Evolutionary conservation across 1,140 invertebrate species (phyloP).

Genomic region (Plodia interpunctella): DNA sequence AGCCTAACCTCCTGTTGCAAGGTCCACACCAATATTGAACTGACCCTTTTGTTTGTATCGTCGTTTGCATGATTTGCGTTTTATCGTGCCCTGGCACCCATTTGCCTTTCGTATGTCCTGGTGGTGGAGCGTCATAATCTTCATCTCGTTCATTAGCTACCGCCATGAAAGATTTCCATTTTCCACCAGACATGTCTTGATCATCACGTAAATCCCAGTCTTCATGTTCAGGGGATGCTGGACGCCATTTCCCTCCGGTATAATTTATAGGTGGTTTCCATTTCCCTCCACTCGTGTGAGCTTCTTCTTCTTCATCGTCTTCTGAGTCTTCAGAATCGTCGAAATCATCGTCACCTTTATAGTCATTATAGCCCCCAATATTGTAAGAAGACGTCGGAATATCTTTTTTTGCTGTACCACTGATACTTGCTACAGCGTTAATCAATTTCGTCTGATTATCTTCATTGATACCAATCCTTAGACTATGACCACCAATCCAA

Average conservation of each 20-base stretch:
- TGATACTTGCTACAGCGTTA: slow-evolving; percentile 79
- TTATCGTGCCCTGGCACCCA: slow-evolving; percentile 84
- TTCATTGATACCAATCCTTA: slow-evolving; percentile 72
- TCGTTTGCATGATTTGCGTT: slow-evolving; percentile 73
- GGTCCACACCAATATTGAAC: slow-evolving; percentile 87
- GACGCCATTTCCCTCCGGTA: slow-evolving; percentile 86
- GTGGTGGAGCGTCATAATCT: slow-evolving; percentile 78
- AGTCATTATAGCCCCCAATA: slow-evolving; percentile 66
- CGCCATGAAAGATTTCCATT: slow-evolving; percentile 69
- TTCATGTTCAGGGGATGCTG: slow-evolving; percentile 62
- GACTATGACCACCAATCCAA: slow-evolving; percentile 79
- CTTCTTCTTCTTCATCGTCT: slow-evolving; percentile 80
- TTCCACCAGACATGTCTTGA: slow-evolving; percentile 59
- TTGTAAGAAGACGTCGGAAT: slow-evolving; percentile 58
- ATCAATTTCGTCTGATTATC: slow-evolving; percentile 79
- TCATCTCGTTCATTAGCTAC: slow-evolving; percentile 57
- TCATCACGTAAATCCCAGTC: slow-evolving; percentile 66
- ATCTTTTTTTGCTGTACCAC: slow-evolving; percentile 75
- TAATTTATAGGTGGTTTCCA: slow-evolving; percentile 84
- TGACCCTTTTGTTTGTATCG: slow-evolving; percentile 69
- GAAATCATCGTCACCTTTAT: slow-evolving; percentile 77
- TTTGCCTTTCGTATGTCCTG: slow-evolving; percentile 85
- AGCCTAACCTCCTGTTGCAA: slow-evolving; percentile 85
- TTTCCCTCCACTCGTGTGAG: slow-evolving; percentile 78
- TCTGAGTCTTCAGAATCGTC: slow-evolving; percentile 76